Percentiles rank a stretch among this genome's conserved stretches.
These are phyloP conservation scores for Timema cristinae DNA, from an alignment of 2,888 invertebrate genomes.

Conservation along the genomic window DNA sequence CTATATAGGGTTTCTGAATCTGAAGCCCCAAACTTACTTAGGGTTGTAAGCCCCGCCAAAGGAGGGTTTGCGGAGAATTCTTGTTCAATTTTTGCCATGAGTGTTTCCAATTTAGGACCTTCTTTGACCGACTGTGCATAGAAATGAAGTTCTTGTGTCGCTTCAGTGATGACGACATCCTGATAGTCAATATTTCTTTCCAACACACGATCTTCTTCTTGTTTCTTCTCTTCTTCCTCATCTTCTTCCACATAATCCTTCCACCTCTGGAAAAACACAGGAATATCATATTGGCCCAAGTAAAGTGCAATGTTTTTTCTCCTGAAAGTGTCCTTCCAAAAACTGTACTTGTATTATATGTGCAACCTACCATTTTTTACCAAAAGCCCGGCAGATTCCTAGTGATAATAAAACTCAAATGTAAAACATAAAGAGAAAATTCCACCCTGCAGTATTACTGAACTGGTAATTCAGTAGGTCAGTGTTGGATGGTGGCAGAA, in stretches of 20 bases:
- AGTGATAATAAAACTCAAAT: no score
- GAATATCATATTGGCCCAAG: conserved; percentile 2
- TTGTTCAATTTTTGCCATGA: conserved; percentile 82
- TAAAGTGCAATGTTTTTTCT: not conserved
- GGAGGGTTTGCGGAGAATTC: conserved; percentile 85
- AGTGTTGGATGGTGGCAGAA: no score
- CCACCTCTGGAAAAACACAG: conserved; percentile 50
- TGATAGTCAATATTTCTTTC: conserved; percentile 82
- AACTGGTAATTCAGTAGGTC: no score
- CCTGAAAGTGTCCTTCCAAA: not conserved
- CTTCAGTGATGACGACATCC: conserved; percentile 84
- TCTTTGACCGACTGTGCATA: conserved; percentile 86
- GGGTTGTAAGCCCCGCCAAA: conserved; percentile 82
- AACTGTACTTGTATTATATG: no score
- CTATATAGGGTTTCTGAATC: no score
- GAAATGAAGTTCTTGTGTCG: conserved; percentile 73
- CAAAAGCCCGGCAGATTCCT: no score
- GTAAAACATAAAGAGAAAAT: no score
- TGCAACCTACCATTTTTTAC: no score
- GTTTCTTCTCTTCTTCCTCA: conserved; percentile 57
- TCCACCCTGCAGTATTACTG: no score
- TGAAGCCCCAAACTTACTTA: conserved; percentile 49
- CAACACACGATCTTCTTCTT: conserved; percentile 55
- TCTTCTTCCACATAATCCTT: conserved; percentile 62
- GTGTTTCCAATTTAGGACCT: conserved; percentile 77